A percentile compares a stretch with the other conserved stretches of the same genome.
These are phyloP conservation scores for Melieria picta DNA, from an alignment of 2,888 invertebrate species.

Conservation along the genomic window DNA sequence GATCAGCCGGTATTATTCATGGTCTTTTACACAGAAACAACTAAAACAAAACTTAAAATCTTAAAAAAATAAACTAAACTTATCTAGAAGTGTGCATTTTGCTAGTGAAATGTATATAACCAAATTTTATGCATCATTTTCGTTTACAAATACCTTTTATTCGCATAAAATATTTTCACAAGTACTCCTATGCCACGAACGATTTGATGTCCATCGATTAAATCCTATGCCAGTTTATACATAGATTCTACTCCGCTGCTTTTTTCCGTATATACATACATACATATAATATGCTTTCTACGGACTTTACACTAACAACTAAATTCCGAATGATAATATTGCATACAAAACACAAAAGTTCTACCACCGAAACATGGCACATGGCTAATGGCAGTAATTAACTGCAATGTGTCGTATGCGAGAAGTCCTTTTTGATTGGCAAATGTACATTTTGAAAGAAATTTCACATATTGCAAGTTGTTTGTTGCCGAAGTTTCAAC, in stretches of 20 bases:
- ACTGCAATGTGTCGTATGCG: too few species aligned
- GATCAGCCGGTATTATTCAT: conserved; percentile 84
- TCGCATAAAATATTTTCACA: not conserved
- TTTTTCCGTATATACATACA: not conserved
- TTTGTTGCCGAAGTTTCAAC: too few species aligned
- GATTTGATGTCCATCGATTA: conserved; percentile 5
- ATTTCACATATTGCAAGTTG: too few species aligned
- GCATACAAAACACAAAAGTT: too few species aligned
- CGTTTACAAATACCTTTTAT: not conserved
- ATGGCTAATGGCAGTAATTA: too few species aligned
- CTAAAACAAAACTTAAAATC: too few species aligned
- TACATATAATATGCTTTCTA: too few species aligned
- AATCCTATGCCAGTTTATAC: not conserved
- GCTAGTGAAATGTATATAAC: conserved; percentile 43
- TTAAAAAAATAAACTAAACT: conserved; percentile 9
- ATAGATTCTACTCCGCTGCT: conserved; percentile 19
- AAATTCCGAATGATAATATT: too few species aligned
- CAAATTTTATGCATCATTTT: not conserved
- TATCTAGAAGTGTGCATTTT: conserved; percentile 41
- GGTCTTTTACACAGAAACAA: not conserved
- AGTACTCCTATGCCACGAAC: not conserved
- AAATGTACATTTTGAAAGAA: too few species aligned
- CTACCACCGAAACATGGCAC: too few species aligned
- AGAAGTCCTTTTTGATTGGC: too few species aligned
- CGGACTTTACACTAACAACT: too few species aligned